Evolutionary conservation across 2,113 vertebrate species (phyloP), one percentile per base, ranked within the genome.

Genomic region (Pterocles orientalis): DNA sequence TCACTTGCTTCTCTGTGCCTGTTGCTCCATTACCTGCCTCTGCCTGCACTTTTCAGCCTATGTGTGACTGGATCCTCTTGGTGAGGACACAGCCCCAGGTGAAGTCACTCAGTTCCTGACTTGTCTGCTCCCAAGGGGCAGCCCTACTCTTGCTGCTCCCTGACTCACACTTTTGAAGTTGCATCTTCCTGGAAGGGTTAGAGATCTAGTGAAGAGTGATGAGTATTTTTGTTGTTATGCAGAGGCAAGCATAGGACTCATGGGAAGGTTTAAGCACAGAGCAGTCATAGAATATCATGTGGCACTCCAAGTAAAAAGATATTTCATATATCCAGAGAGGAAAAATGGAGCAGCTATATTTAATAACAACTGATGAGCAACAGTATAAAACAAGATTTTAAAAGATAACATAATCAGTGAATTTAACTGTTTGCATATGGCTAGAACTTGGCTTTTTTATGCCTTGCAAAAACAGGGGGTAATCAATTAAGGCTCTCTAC

Each of bases 61-160:
- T 9, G 20, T 33, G 26, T 18, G 24, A 41, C 58, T 10, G 17
- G 16, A 3, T 64, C 13, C 17, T 61, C 3, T 1, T 24, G 54
- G 1, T 25, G 39, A 34, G 29, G 10, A 45, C 23, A n/a, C 20
- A 13, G 4, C 9, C 19, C 45, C 54, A n/a, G 31, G 7, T 17
- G 2, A 21, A 76, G 29, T 5, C 18, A 68, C 16, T 36, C 2
- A 0, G 14, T 50, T 64, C 23, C 29, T n/a, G 45, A 18, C 23
- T 82, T 23, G 2, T n/a, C 21, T 0, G 1, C 9, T 56, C 24
- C 50, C 0, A 5, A 80, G 62, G 18, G 89, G 15, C 53, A 53
- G 21, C 36, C 25, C 33, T 47, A 4, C 9, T 68, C 43, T 23
- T 76, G n/a, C 43, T 64, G 43, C 19, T 84, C 3, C 17, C 36